phyloP scores from a whole-genome alignment of 2,113 vertebrate genomes.

The Urocynchramus pylzowi region DNA sequence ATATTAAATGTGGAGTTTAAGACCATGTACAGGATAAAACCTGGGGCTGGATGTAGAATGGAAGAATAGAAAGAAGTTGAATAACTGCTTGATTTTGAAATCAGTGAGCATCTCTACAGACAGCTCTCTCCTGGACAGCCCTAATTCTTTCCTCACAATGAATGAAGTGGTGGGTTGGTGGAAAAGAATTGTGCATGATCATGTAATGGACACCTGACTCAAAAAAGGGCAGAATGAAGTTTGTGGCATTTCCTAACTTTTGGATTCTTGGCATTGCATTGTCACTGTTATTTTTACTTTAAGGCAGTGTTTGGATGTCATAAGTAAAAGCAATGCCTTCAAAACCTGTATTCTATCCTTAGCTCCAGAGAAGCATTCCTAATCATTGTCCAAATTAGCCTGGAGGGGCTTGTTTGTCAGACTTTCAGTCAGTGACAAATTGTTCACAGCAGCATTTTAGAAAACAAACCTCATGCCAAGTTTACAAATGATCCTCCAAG shows the following conservation, averaged over 20 bases:
- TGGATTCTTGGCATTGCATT: not conserved
- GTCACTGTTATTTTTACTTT: not conserved
- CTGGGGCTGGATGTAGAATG: not conserved
- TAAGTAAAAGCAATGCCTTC: not conserved
- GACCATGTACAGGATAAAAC: not conserved
- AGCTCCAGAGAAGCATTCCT: not conserved
- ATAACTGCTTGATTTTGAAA: not conserved
- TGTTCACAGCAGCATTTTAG: not conserved
- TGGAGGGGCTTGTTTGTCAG: conserved; percentile 17
- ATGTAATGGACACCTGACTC: not conserved
- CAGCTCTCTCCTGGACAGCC: not conserved
- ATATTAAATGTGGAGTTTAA: not conserved
- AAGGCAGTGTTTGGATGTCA: not conserved
- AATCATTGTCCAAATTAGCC: not conserved
- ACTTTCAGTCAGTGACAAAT: not conserved
- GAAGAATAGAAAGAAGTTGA: not conserved
- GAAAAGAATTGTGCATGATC: not conserved
- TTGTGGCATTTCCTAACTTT: not conserved
- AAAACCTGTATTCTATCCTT: not conserved
- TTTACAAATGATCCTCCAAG: not conserved
- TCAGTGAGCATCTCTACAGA: not conserved
- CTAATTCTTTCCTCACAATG: not conserved
- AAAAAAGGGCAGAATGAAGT: not conserved
- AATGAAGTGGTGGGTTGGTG: not conserved
- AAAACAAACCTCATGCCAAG: not conserved